Evolutionary conservation across 2,113 vertebrate species (phyloP).

Genomic region (Osmerus mordax): DNA sequence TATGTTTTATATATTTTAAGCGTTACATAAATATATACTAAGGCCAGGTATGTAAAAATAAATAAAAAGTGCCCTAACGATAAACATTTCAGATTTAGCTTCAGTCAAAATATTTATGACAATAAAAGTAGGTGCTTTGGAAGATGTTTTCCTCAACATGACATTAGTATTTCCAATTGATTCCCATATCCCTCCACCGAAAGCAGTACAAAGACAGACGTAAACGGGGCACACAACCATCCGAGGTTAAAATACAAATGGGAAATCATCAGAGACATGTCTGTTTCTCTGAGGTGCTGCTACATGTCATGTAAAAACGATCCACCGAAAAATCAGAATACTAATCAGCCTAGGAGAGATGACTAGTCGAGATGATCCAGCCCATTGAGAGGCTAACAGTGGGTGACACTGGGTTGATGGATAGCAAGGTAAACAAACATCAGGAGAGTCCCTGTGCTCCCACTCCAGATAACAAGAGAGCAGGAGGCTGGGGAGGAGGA

Average conservation of each 20-base stretch:
- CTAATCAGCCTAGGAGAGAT: conserved; percentile 16
- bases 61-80: not conserved
- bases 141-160: not conserved
- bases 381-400: conserved; percentile 33
- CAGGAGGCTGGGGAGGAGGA: conserved; percentile 28
- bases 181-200: conserved; percentile 14
- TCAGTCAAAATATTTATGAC: not conserved
- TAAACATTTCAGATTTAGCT: not conserved
- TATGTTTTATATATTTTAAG: too few relatives aligned
- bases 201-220: conserved; percentile 34
- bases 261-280: conserved; percentile 30
- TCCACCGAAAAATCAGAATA: conserved; percentile 5
- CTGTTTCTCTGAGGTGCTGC: not conserved
- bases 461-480: conserved; percentile 34
- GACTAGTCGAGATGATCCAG: conserved; percentile 22
- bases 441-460: conserved; percentile 58
- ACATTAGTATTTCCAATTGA: conserved; percentile 4
- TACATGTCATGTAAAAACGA: not conserved
- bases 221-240: conserved; percentile 46
- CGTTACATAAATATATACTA: not conserved
- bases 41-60: not conserved
- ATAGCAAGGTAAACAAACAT: conserved; percentile 68
- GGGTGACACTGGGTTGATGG: conserved; percentile 59
- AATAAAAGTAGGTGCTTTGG: conserved; percentile 1
- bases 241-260: conserved; percentile 43